Conservation (phyloP, 1,140 invertebrate species). For the Ceratosolen fusciceps region DNA sequence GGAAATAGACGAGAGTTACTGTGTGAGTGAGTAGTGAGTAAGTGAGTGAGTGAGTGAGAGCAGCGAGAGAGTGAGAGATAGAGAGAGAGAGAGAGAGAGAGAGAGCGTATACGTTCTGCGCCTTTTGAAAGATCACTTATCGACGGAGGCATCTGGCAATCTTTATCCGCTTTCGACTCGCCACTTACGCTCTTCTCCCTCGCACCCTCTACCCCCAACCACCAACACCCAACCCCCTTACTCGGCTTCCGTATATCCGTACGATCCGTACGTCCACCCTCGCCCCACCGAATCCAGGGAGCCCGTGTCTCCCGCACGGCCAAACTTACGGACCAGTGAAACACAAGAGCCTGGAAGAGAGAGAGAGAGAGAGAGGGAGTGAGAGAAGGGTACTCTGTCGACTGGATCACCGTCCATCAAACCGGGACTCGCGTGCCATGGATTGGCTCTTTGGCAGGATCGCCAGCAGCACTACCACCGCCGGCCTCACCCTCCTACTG, state of each 20-base stretch:
- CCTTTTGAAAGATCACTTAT: slow-evolving; percentile 47
- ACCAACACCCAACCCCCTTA: background rate
- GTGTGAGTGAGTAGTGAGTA: background rate
- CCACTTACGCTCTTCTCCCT: background rate
- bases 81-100: background rate
- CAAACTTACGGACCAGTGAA: too few relatives aligned
- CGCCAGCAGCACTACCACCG: slow-evolving; percentile 17
- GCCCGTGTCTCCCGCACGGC: background rate
- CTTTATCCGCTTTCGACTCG: slow-evolving; percentile 47
- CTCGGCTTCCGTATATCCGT: background rate
- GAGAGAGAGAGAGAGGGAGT: too few relatives aligned
- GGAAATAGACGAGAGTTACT: background rate
- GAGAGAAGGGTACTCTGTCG: background rate
- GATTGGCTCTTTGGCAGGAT: slow-evolving; percentile 46
- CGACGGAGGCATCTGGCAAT: slow-evolving; percentile 48
- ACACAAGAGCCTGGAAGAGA: too few relatives aligned
- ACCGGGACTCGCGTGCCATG: slow-evolving; percentile 25
- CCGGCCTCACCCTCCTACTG: slow-evolving; percentile 22
- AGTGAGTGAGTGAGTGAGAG: background rate
- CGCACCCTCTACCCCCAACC: background rate
- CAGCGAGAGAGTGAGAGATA: background rate
- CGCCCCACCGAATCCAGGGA: too few relatives aligned
- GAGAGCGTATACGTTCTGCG: background rate
- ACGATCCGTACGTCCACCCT: too few relatives aligned
- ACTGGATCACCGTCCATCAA: background rate